A percentile compares a stretch with the other conserved stretches of the same genome.
Evolutionary conservation across 1,140 invertebrate genomes (phyloP).

Genomic region (Saccostrea cuccullata): DNA sequence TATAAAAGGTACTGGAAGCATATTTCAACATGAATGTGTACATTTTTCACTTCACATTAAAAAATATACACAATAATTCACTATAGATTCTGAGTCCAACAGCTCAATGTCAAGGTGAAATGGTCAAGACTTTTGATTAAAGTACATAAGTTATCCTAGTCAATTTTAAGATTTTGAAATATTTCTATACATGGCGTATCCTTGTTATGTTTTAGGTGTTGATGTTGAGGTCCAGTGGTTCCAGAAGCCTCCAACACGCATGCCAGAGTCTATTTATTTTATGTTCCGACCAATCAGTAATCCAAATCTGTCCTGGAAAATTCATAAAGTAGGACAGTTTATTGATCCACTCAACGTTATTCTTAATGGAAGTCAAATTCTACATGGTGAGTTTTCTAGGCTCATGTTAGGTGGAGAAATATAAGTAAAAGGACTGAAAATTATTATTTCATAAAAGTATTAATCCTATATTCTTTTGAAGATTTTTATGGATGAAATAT

Average conservation of each 20-base stretch:
- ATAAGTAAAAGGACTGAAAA: too few relatives aligned
- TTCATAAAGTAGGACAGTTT: conserved; percentile 64
- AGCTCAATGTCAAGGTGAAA: background rate
- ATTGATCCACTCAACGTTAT: conserved; percentile 69
- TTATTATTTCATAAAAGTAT: too few relatives aligned
- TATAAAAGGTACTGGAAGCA: too few relatives aligned
- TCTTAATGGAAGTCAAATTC: conserved; percentile 70
- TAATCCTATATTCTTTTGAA: too few relatives aligned
- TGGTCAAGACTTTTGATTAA: background rate
- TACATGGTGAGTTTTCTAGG: conserved; percentile 62
- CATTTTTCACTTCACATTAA: too few relatives aligned
- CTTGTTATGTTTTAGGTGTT: conserved; percentile 50
- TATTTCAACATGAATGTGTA: too few relatives aligned
- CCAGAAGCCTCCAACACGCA: conserved; percentile 67
- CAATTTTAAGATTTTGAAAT: background rate
- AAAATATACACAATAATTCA: too few relatives aligned
- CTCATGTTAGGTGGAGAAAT: too few relatives aligned
- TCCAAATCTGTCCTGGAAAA: conserved; percentile 55
- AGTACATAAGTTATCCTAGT: too few relatives aligned
- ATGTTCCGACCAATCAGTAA: conserved; percentile 61
- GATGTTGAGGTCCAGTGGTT: conserved; percentile 64
- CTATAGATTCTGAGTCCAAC: background rate
- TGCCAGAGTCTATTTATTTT: conserved; percentile 69
- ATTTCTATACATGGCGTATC: background rate
- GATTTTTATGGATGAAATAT: too few relatives aligned